Evolutionary conservation across 2,888 invertebrate genomes (phyloP), one percentile per base, ranked within the genome.

Genomic region (Mesoligia furuncula): DNA sequence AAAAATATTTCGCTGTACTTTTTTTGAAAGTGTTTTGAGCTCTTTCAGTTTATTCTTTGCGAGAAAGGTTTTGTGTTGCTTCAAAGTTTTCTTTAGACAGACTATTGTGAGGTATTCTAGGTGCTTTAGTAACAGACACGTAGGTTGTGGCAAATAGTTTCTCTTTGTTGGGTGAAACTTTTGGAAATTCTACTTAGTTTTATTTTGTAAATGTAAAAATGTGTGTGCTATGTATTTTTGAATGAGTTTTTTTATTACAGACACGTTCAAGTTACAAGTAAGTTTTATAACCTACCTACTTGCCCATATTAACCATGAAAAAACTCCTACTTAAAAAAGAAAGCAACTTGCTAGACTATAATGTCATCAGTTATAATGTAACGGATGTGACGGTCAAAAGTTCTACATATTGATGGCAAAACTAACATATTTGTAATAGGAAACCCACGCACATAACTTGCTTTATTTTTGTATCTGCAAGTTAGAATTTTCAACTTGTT

Each of bases 1-100:
- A 96, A 96, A 95, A 94, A 95, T 95, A 95, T 95, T 93, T 94
- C 93, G 91, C 93, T 93, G 93, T 92, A 91, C 92, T 91, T 92
- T 93, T 93, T 93, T 91, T 90, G 90, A 91, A 91, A 92, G 89
- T 90, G 88, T 89, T 92, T 91, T 90, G 89, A 88, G 83, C 89
- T 88, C 89, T 91, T 89, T 87, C 77, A 80, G 73, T 73, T 61
- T 74, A 79, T 75, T 79, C 66, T 87, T 79, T 75, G 79, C 15
- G 74, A 77, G 75, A 72, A 65, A 78, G 88, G 74, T 79, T 85
- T 83, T 77, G 64, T 85, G 78, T 87, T 73, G 48, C 42, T 65
- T 48, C 36, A 77, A 81, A 78, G 69, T 80, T 78, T 80, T 72
- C 69, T 75, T 83, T 76, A 66, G 31, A 42, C 42, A 39, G 59